Evolutionary conservation across 2,888 invertebrate genomes (phyloP).

Genomic region (Melikaiella ostensackeni): DNA sequence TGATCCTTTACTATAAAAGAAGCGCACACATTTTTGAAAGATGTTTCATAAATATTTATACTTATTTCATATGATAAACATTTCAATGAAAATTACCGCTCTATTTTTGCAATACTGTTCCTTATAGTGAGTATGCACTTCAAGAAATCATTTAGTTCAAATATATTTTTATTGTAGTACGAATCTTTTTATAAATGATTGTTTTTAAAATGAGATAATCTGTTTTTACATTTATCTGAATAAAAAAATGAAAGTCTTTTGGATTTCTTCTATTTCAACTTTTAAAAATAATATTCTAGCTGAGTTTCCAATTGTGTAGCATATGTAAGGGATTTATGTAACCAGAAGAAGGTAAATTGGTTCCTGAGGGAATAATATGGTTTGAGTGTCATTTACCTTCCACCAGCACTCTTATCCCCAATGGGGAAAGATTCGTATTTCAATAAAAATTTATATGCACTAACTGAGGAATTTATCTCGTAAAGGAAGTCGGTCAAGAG

Average conservation of each 20-base stretch:
- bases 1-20: too few species aligned
- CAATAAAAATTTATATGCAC: conserved; percentile 23
- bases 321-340: not conserved
- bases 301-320: not conserved
- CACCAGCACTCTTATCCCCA: not conserved
- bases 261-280: not conserved
- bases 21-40: too few species aligned
- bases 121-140: not conserved
- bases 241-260: too few species aligned
- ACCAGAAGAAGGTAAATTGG: not conserved
- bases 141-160: not conserved
- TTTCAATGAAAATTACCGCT: not conserved
- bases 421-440: conserved; percentile 1
- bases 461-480: conserved; percentile 11
- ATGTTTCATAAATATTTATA: too few species aligned
- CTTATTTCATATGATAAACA: not conserved
- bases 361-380: conserved; percentile 6
- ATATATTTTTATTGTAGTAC: not conserved
- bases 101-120: not conserved
- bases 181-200: not conserved
- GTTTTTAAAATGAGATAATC: not conserved
- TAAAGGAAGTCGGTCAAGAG: conserved; percentile 5
- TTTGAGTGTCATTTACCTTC: conserved; percentile 4
- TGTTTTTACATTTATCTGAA: not conserved
- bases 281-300: not conserved